A percentile compares a stretch with the other conserved stretches of the same genome.
phyloP scores from a whole-genome alignment of 2,888 invertebrate genomes.

The Amitus sp. region DNA sequence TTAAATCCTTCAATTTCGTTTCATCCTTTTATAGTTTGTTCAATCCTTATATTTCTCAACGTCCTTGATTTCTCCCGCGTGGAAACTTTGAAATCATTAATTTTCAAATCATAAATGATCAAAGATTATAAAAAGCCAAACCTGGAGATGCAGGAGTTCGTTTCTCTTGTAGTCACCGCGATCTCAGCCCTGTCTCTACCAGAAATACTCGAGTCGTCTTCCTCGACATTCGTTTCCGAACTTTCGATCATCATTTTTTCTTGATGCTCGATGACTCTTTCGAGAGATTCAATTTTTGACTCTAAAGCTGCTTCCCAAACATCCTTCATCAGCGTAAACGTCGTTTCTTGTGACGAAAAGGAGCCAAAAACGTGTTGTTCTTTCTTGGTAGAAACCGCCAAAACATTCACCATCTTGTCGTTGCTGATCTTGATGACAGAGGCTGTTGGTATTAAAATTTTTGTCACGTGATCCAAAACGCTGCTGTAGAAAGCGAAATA shows the following conservation, averaged over 20 bases:
- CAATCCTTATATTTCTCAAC: too few species aligned
- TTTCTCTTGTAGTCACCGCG: conserved; percentile 28
- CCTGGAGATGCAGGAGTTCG: not conserved
- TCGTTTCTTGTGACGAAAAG: conserved; percentile 87
- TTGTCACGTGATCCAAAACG: conserved; percentile 93
- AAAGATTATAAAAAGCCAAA: not conserved
- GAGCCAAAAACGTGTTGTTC: conserved; percentile 90
- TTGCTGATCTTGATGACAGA: conserved; percentile 89
- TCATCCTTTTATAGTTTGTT: too few species aligned
- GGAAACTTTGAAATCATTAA: too few species aligned
- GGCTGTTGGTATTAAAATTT: conserved; percentile 88
- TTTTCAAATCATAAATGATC: too few species aligned
- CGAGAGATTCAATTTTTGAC: conserved; percentile 68
- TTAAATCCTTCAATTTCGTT: too few species aligned
- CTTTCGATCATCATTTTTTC: conserved; percentile 56
- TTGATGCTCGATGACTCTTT: conserved; percentile 61
- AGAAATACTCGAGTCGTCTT: conserved; percentile 65
- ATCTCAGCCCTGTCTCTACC: conserved; percentile 65
- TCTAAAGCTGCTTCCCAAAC: conserved; percentile 79
- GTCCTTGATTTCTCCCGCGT: too few species aligned
- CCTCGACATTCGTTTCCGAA: conserved; percentile 58
- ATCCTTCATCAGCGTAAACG: conserved; percentile 86
- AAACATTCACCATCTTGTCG: conserved; percentile 93
- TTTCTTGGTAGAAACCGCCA: conserved; percentile 86
- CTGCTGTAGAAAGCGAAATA: conserved; percentile 97